A percentile compares a stretch with the other conserved stretches of the same genome.
Conservation (phyloP, 2,888 invertebrate species). For the Lasioglossum calceatum region DNA sequence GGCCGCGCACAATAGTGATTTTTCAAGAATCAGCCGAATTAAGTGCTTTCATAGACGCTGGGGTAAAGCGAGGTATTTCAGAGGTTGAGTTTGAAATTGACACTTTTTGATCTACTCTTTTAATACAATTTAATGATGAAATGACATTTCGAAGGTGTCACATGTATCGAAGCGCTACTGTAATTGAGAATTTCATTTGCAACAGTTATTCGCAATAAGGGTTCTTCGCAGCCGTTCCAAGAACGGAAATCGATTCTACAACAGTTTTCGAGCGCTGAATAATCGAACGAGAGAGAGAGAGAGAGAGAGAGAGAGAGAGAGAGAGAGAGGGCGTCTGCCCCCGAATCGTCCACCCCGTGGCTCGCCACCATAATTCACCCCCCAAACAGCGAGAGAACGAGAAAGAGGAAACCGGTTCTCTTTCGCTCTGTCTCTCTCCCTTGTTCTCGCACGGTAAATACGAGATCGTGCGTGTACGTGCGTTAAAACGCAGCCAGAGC, state of each 20-base stretch:
- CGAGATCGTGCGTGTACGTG: slow-evolving; percentile 13
- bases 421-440: neutral
- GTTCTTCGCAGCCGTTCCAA: neutral
- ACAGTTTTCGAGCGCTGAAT: neutral
- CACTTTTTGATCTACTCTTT: too few species aligned
- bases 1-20: neutral
- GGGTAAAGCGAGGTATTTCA: neutral
- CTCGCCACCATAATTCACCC: slow-evolving; percentile 7
- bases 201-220: neutral
- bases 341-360: slow-evolving; percentile 1
- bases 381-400: neutral
- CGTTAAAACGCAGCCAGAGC: slow-evolving; percentile 25
- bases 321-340: neutral
- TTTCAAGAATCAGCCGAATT: slow-evolving; percentile 5
- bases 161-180: too few species aligned
- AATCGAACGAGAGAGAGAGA: neutral
- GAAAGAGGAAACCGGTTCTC: neutral
- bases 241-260: neutral
- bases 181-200: neutral
- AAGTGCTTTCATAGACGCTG: neutral
- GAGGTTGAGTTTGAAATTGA: neutral
- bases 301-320: too few species aligned
- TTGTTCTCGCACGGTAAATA: slow-evolving; percentile 6
- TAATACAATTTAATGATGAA: too few species aligned
- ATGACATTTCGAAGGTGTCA: too few species aligned